Percentiles rank a stretch among this genome's conserved stretches.
phyloP scores from a whole-genome alignment of 1,140 invertebrate species.

The Atta texana region DNA sequence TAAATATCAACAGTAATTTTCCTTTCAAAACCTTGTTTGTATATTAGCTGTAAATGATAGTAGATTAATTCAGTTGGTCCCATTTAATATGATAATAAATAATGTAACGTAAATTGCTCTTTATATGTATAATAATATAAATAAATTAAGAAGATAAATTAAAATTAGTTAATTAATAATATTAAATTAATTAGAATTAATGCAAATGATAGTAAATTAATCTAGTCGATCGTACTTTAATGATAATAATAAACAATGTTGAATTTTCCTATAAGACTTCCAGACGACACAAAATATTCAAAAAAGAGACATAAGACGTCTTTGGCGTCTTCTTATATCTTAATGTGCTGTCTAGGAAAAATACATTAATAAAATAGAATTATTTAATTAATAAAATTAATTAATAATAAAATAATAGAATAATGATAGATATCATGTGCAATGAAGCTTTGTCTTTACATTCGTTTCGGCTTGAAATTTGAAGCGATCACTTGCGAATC shows the following conservation, averaged over 20 bases:
- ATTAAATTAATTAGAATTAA: background rate
- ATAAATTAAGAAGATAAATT: no score
- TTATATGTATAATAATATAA: no score
- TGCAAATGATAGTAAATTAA: background rate
- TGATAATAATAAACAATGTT: background rate
- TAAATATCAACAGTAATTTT: background rate
- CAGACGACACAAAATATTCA: no score
- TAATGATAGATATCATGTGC: background rate
- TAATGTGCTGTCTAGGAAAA: background rate
- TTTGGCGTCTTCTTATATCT: no score
- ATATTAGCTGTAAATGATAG: background rate
- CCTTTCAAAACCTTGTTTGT: background rate
- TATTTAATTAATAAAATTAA: background rate
- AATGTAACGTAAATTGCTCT: no score
- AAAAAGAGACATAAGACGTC: no score
- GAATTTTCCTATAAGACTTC: background rate
- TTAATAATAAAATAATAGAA: background rate
- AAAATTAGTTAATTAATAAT: no score
- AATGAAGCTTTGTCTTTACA: background rate
- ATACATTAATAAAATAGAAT: background rate
- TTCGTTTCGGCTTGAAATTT: background rate
- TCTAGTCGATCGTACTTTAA: background rate
- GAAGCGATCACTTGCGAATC: constrained; percentile 15
- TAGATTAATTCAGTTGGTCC: background rate
- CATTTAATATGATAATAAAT: background rate